Base-by-base conservation (phyloP, 2,888 invertebrate species). In the Eupithecia inturbata region DNA sequence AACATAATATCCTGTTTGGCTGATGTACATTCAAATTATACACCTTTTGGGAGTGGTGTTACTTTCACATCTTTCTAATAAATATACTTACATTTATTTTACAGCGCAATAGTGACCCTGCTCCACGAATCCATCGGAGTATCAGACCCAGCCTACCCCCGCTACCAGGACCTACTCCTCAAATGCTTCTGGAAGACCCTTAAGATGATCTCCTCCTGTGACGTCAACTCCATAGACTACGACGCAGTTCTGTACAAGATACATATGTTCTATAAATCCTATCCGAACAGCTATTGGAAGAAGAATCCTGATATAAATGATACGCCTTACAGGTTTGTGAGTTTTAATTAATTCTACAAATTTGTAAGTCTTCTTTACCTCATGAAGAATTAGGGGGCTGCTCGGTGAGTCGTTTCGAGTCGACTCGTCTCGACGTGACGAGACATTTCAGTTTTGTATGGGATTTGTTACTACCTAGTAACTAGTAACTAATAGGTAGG, bases 181-280 rank as follows among this genome's bases (percentile, higher is more conserved):
- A 98, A 99, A 93, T 99, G 99, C 88, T 96, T 99, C 87, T 99
- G 99, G 99, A 97, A 98, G 87, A 97, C 98, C 74, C 96, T 98
- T 22, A 98, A 98, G 90, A 96, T 97, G 91, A 96, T 99, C 85
- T 96, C 97, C 0, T 96, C 96, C 68, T 98, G 98, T 96, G 95
- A 96, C 49, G 95, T 95, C 12, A 96, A 96, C 85, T 96, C 96
- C 3, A 95, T 97, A 39, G 96, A 97, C 89, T 97, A 97, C 81
- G 97, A 97, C 86, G 95, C 95, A 2, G 96, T 98, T 72, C 92
- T 99, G 26, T 94, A 96, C 74, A 98, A 98, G 89, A 96, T 98
- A 76, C 98, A 99, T 86, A 94, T 96, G 78, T 99, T 99, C 92
- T 96, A 99, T 85, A 97, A 97, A 88, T 97, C 97, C 31, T 98